Percentiles rank a stretch among this genome's conserved stretches.
Conservation (phyloP, 2,113 vertebrate species). For the Gymnobelideus leadbeateri region DNA sequence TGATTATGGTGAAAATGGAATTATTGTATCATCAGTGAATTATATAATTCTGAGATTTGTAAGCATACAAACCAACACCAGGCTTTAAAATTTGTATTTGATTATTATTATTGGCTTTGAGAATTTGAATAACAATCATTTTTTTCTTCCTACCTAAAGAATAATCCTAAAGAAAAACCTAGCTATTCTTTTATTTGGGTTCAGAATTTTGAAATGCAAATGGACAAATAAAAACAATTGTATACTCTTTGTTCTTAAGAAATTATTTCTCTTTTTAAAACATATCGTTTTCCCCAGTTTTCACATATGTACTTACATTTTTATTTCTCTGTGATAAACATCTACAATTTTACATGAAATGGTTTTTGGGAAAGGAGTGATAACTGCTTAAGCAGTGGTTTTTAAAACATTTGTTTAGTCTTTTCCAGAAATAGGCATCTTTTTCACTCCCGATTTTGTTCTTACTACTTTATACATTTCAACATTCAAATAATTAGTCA, state of each 20-base stretch:
- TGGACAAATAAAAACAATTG: constrained; percentile 62
- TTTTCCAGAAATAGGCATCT: constrained; percentile 55
- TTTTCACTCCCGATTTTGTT: constrained; percentile 57
- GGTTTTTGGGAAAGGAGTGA: constrained; percentile 10
- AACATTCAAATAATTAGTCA: background rate
- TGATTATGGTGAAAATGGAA: background rate
- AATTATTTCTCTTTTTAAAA: constrained; percentile 47
- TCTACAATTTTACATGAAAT: constrained; percentile 45
- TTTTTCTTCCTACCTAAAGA: background rate
- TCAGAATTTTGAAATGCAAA: constrained; percentile 70
- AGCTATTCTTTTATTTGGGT: constrained; percentile 73
- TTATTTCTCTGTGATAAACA: constrained; percentile 54
- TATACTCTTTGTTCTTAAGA: background rate
- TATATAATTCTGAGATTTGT: background rate
- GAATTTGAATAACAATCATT: constrained; percentile 6
- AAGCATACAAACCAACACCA: background rate
- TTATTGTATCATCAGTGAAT: background rate
- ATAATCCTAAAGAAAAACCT: background rate
- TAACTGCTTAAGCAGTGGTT: constrained; percentile 12
- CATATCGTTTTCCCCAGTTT: constrained; percentile 28
- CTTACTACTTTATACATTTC: constrained; percentile 48
- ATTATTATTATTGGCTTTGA: constrained; percentile 26
- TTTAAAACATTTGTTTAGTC: constrained; percentile 26
- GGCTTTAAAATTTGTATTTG: constrained; percentile 22
- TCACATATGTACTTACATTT: background rate